Conservation (phyloP, 2,888 invertebrate species). For the Sarcophaga subvicina region DNA sequence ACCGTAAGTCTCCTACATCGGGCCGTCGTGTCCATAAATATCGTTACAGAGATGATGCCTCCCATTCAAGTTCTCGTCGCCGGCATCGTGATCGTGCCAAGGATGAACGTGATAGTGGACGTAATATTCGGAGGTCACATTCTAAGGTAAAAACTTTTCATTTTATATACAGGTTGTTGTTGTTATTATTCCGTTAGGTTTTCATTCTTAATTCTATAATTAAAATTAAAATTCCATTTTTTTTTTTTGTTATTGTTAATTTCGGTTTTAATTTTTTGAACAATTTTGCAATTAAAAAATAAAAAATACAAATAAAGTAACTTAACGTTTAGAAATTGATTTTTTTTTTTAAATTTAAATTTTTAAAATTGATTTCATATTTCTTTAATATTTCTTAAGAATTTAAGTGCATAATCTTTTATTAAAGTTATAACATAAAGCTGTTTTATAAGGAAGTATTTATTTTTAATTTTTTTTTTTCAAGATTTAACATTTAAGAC, state of each 20-base stretch:
- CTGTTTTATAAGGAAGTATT: slow-evolving; percentile 40
- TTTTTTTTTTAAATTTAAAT: background rate
- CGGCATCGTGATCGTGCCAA: slow-evolving; percentile 81
- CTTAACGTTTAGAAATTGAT: slow-evolving; percentile 2
- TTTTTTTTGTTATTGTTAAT: slow-evolving; percentile 11
- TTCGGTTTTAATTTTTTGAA: background rate
- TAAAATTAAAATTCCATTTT: background rate
- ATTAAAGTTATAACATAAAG: slow-evolving; percentile 47
- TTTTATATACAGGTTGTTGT: slow-evolving; percentile 75
- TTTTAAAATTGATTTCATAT: background rate
- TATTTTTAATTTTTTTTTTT: too few relatives aligned
- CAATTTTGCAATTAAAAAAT: background rate
- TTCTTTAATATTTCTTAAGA: background rate
- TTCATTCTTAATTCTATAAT: slow-evolving; percentile 39
- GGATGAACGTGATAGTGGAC: slow-evolving; percentile 80
- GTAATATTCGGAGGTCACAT: slow-evolving; percentile 79
- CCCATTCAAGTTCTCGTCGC: slow-evolving; percentile 81
- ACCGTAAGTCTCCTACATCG: slow-evolving; percentile 91
- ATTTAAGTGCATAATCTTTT: slow-evolving; percentile 58
- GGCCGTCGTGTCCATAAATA: slow-evolving; percentile 88
- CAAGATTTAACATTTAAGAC: too few relatives aligned
- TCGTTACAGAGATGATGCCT: slow-evolving; percentile 82
- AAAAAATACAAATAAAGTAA: slow-evolving; percentile 32
- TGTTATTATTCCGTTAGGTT: slow-evolving; percentile 54
- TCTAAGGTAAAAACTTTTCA: slow-evolving; percentile 82